Base-by-base conservation (phyloP, 2,797 vertebrate species). In the Urocyon cinereoargenteus region DNA sequence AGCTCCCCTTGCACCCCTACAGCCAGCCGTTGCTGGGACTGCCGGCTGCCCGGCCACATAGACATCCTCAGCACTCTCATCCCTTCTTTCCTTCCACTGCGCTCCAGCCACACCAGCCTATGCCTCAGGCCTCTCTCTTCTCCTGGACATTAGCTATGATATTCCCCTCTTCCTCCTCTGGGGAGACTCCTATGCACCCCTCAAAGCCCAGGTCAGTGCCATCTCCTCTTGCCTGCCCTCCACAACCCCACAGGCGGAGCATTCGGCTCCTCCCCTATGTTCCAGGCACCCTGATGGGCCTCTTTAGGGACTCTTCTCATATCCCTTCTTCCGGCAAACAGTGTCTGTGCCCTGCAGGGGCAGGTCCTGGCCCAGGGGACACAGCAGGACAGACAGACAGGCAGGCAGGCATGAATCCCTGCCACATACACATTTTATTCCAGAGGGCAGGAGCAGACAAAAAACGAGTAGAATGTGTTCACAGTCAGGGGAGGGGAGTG, bases 141-240 rank as follows among this genome's bases (percentile, higher is more conserved):
- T 57, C 59, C 40, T 26, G 19, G 59, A 16, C 91, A 77, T 49
- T 21, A n/a, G 7, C 81, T 45, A 1, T 51, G 34, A 24, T 19
- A 3, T 18, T 31, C 85, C 14, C 49, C n/a, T 9, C 26, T n/a
- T 49, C 28, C 59, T 66, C 57, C 49, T 78, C 55, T 90, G 34
- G 73, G 81, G 49, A 15, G 73, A 72, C 81, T 86, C 81, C 86
- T 96, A 5, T 36, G 6, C 72, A 36, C 36, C 86, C 91, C 75
- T 95, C 83, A 57, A 55, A 82, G 55, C 36, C 66, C 61, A 72
- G 36, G 53, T 31, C 31, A 59, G 61, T 77, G 0, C 57, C 19
- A 2, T 5, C 62, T 45, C 70, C 70, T 84, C 70, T 40, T 34
- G 3, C 19, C 13, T 18, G 6, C 26, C 79, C 10, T 86, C 55